Percentiles rank a stretch among this genome's conserved stretches.
These are phyloP conservation scores for Manis javanica DNA, from an alignment of 2,797 vertebrate species.

Conservation along the genomic window DNA sequence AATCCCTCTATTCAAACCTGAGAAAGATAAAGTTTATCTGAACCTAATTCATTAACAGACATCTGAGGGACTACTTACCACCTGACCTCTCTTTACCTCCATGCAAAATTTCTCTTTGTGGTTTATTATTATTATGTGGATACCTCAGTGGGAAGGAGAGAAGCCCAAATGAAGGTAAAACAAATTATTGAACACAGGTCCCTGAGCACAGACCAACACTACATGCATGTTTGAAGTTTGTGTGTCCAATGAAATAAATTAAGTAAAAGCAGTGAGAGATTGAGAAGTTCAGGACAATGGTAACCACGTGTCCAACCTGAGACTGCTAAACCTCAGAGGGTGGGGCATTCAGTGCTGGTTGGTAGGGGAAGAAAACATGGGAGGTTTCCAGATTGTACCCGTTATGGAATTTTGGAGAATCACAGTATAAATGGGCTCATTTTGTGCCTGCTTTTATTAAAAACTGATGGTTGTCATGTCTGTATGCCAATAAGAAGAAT, in stretches of 20 bases:
- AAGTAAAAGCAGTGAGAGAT: background rate
- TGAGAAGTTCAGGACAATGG: background rate
- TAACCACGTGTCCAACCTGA: background rate
- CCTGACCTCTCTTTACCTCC: background rate
- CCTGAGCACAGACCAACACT: background rate
- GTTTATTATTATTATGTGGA: background rate
- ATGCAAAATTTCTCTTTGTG: background rate
- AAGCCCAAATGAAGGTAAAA: constrained; percentile 52
- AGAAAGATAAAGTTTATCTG: background rate
- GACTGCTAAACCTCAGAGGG: background rate
- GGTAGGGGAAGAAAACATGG: background rate
- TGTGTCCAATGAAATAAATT: background rate
- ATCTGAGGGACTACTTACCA: constrained; percentile 16
- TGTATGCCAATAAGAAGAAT: background rate
- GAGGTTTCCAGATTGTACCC: background rate
- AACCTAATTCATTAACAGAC: background rate
- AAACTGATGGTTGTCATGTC: background rate
- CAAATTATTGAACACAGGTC: background rate
- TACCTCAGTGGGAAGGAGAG: constrained; percentile 24
- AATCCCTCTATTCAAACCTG: constrained; percentile 37
- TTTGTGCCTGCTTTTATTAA: background rate
- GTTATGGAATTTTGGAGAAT: background rate
- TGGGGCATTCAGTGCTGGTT: background rate
- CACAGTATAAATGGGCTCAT: background rate
- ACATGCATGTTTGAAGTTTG: background rate